Conservation (phyloP, 2,113 vertebrate genomes). For the Lasiurus borealis region DNA sequence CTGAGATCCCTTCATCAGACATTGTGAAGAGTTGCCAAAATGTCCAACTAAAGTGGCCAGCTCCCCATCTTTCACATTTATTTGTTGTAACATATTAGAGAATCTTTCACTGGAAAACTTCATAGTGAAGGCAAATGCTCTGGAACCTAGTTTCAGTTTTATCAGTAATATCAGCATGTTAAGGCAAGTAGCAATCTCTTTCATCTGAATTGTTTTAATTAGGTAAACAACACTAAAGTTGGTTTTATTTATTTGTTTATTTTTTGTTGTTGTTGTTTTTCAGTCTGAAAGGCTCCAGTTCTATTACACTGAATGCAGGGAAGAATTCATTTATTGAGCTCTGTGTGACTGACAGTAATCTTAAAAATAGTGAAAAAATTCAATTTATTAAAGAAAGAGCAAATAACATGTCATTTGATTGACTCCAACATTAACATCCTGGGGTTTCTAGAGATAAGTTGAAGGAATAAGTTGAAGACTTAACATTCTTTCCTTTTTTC, state of each 20-base stretch:
- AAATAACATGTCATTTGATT: slow-evolving; percentile 19
- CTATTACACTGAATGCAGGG: background rate
- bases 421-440: background rate
- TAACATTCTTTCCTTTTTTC: background rate
- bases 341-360: background rate
- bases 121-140: background rate
- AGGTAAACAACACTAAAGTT: background rate
- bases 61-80: background rate
- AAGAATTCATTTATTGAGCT: background rate
- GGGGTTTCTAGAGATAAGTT: background rate
- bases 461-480: background rate
- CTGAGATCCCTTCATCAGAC: background rate
- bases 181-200: background rate
- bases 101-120: background rate
- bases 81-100: background rate
- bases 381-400: background rate
- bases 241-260: no score
- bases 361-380: background rate
- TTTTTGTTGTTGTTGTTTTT: background rate
- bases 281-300: background rate
- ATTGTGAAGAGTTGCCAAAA: slow-evolving; percentile 11
- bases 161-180: background rate
- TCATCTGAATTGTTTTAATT: slow-evolving; percentile 19
- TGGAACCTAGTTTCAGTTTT: background rate
- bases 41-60: background rate